Base-by-base conservation (phyloP, 1,140 invertebrate genomes). In the Drosophila elegans region DNA sequence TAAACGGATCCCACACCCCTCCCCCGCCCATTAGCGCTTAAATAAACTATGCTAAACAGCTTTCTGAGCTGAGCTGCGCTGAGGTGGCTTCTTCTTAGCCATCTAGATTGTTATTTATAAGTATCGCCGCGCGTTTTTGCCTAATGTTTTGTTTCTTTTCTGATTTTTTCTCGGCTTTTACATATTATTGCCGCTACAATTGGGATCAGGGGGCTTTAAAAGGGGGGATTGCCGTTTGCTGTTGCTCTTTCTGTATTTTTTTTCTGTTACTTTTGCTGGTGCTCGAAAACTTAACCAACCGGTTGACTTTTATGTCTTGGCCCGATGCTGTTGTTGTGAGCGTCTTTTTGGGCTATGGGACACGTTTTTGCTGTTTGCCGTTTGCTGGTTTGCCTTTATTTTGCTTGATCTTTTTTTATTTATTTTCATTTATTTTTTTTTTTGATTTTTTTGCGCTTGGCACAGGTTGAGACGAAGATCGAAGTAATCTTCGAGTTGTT, bases 221-320 rank as follows among this genome's bases (percentile, higher is more conserved):
- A 11, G 27, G 53, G 41, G 49, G 34, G 39, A n/a, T 7, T 32
- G 60, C 44, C 16, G 1, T 21, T 21, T 38, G 59, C 12, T 6
- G n/a, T 29, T 44, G 38, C 21, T 29, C 27, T 38, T 38, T 38
- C 52, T 45, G 56, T n/a, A n/a, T 39, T 21, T 49, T 7, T 25
- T 46, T 46, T 46, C 44, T 73, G 78, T 52, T 61, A 38, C 62
- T 78, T 54, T 56, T 63, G 63, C 42, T 81, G 71, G 38, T 52
- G 38, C 39, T 73, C 64, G 13, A 67, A 83, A 89, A 88, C 75
- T 62, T 60, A 90, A 90, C 84, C 64, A 83, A 89, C 84, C 84
- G 85, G 84, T 89, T 90, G 69, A 90, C 62, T 90, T 88, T 89
- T 74, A 90, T 88, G 80, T 88, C 84, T 88, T 88, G 71, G 75